Percentiles rank a stretch among this genome's conserved stretches.
Evolutionary conservation across 2,888 invertebrate species (phyloP).

Genomic region (Microplitis deprimator): DNA sequence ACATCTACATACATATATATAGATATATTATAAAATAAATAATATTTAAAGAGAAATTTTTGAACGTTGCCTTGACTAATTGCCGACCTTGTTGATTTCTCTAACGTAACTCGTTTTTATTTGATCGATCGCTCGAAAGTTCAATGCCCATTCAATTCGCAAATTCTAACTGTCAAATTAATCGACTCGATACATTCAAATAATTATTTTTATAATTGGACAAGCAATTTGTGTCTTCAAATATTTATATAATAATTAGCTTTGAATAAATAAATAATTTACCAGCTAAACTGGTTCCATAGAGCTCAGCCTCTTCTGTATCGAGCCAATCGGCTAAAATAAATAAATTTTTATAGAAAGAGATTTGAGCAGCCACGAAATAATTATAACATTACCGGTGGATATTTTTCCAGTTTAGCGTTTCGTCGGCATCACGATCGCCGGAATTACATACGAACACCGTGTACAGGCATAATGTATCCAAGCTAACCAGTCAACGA

Average conservation of each 20-base stretch:
- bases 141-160: neutral
- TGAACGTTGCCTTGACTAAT: neutral
- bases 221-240: neutral
- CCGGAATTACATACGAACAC: constrained; percentile 56
- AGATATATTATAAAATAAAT: neutral
- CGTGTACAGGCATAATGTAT: constrained; percentile 40
- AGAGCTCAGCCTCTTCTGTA: too few species aligned
- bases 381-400: neutral
- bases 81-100: constrained; percentile 1
- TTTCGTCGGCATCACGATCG: constrained; percentile 52
- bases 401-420: constrained; percentile 2
- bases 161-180: neutral
- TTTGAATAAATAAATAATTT: neutral
- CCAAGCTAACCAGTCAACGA: constrained; percentile 59
- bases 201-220: neutral
- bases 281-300: neutral
- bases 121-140: constrained; percentile 1
- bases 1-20: neutral
- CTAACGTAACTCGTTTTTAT: neutral
- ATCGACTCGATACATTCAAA: neutral
- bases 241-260: neutral
- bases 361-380: neutral
- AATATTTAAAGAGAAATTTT: neutral
- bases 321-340: too few species aligned
- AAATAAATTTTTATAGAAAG: too few species aligned